These are phyloP conservation scores for Symphodus melops DNA, from an alignment of 2,113 vertebrate species.

Conservation along the genomic window DNA sequence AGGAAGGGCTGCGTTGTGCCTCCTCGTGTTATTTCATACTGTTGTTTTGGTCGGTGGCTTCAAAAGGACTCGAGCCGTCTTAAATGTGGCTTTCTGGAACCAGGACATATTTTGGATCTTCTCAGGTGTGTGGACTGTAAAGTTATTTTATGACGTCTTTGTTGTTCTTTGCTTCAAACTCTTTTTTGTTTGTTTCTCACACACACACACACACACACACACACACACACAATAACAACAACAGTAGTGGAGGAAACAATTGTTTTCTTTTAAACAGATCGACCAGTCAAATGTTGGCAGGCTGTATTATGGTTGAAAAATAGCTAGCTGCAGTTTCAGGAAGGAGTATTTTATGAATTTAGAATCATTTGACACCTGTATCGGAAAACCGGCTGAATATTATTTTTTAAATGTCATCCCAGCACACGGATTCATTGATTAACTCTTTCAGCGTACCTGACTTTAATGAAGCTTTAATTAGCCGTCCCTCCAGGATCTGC, in stretches of 20 bases:
- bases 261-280: not conserved
- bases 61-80: constrained; percentile 14
- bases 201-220: no score
- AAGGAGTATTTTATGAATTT: not conserved
- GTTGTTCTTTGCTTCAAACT: constrained; percentile 8
- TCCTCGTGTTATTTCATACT: not conserved
- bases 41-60: constrained; percentile 23
- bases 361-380: not conserved
- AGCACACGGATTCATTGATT: not conserved
- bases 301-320: not conserved
- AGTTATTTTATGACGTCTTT: not conserved
- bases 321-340: not conserved
- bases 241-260: not conserved
- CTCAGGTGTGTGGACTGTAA: not conserved
- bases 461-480: constrained; percentile 28
- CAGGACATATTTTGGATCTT: constrained; percentile 23
- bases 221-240: no score
- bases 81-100: constrained; percentile 47
- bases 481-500: not conserved
- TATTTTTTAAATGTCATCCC: not conserved
- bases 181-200: no score
- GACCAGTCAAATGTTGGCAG: constrained; percentile 10
- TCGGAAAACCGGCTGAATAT: not conserved
- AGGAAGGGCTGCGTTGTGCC: not conserved
- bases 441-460: constrained; percentile 5